These are phyloP conservation scores for Scolopax rusticola DNA, from an alignment of 2,797 vertebrate species.

Conservation along the genomic window DNA sequence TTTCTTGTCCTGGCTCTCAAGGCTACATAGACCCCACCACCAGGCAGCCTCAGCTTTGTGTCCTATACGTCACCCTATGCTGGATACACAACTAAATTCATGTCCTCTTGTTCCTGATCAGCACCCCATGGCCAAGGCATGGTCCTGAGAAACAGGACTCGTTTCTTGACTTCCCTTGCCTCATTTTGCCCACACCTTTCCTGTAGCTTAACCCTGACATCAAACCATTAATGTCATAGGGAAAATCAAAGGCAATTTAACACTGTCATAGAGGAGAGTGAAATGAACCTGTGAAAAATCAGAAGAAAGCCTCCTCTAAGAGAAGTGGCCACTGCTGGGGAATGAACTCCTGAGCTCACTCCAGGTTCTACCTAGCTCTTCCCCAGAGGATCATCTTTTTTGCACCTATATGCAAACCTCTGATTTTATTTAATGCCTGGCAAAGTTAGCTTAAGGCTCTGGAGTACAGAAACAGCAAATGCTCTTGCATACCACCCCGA, in stretches of 20 bases:
- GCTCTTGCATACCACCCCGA: not conserved
- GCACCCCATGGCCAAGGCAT: not conserved
- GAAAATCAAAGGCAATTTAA: not conserved
- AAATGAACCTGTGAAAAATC: not conserved
- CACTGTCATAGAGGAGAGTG: not conserved
- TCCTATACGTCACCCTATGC: not conserved
- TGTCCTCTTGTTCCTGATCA: not conserved
- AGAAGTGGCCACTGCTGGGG: not conserved
- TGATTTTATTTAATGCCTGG: not conserved
- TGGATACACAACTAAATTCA: not conserved
- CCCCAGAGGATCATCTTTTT: not conserved
- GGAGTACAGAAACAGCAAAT: not conserved
- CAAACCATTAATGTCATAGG: not conserved
- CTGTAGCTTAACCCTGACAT: not conserved
- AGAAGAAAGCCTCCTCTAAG: not conserved
- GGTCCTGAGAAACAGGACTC: not conserved
- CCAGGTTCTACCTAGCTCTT: not conserved
- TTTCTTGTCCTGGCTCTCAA: not conserved
- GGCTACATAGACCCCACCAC: rapidly evolving
- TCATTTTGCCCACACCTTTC: not conserved
- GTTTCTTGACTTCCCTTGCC: not conserved
- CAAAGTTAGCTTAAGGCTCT: not conserved
- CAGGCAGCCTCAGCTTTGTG: not conserved
- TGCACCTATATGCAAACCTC: not conserved
- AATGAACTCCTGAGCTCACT: not conserved